Percentiles rank a stretch among this genome's conserved stretches.
Evolutionary conservation across 2,888 invertebrate species (phyloP).

Genomic region (Pollenia labialis): DNA sequence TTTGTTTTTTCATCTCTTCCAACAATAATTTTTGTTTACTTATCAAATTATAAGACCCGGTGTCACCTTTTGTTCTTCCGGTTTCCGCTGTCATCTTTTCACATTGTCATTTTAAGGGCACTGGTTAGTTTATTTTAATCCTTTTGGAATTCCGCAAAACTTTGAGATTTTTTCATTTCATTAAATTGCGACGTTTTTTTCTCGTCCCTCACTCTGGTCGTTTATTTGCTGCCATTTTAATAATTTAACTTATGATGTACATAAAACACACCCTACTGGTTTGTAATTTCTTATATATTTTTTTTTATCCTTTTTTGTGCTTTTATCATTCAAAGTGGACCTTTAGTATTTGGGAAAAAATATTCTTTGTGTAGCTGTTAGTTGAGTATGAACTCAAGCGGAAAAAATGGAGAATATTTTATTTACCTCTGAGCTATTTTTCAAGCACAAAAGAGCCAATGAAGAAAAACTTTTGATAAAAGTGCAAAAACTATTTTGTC

Average conservation of each 20-base stretch:
- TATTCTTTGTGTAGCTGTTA: slow-evolving; percentile 37
- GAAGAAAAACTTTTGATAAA: slow-evolving; percentile 52
- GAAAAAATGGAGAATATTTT: slow-evolving; percentile 51
- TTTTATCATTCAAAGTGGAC: slow-evolving; percentile 64
- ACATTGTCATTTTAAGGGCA: slow-evolving; percentile 27
- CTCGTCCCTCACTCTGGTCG: neutral
- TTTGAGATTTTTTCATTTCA: slow-evolving; percentile 55
- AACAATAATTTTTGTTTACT: slow-evolving; percentile 64
- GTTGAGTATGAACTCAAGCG: slow-evolving; percentile 37
- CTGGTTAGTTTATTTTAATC: slow-evolving; percentile 59
- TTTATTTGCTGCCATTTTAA: slow-evolving; percentile 52
- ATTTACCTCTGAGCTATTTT: slow-evolving; percentile 59
- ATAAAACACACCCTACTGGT: slow-evolving; percentile 57
- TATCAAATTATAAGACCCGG: slow-evolving; percentile 75
- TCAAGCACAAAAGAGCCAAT: slow-evolving; percentile 34
- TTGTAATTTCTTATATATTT: slow-evolving; percentile 43
- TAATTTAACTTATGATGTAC: slow-evolving; percentile 68
- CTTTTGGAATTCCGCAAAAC: slow-evolving; percentile 54
- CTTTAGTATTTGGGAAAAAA: slow-evolving; percentile 42
- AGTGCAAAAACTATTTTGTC: slow-evolving; percentile 57
- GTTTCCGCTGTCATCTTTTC: slow-evolving; percentile 69
- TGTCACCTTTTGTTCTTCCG: slow-evolving; percentile 79
- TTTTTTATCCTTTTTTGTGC: slow-evolving; percentile 15
- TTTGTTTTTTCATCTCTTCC: neutral
- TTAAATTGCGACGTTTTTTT: slow-evolving; percentile 27